Evolutionary conservation across 2,888 invertebrate species (phyloP).

Genomic region (Amblyjoppa proteus): DNA sequence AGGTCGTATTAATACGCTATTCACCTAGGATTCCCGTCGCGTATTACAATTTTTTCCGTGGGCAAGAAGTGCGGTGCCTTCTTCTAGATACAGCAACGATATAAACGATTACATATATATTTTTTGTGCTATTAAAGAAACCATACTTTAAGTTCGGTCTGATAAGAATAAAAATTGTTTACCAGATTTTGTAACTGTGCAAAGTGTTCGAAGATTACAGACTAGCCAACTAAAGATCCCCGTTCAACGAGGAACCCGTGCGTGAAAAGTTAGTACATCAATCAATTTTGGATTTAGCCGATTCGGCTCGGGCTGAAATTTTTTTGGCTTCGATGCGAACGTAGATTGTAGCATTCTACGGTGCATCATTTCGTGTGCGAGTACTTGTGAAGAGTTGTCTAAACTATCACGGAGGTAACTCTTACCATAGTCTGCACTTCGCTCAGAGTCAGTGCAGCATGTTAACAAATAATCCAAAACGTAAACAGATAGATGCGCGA

Average conservation of each 20-base stretch:
- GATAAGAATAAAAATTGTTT: neutral
- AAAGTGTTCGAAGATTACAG: neutral
- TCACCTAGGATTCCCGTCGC: too few relatives aligned
- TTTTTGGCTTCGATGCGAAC: neutral
- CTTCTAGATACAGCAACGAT: neutral
- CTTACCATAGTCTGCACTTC: slow-evolving; percentile 87
- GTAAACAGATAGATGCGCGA: slow-evolving; percentile 78
- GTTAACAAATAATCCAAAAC: slow-evolving; percentile 85
- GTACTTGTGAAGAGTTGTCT: slow-evolving; percentile 32
- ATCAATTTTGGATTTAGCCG: neutral
- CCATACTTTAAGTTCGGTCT: too few relatives aligned
- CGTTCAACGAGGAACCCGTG: too few relatives aligned
- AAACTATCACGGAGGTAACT: slow-evolving; percentile 66
- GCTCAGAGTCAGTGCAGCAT: slow-evolving; percentile 88
- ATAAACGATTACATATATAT: neutral
- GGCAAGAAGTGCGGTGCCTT: neutral
- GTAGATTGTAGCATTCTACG: neutral
- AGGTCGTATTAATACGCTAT: too few relatives aligned
- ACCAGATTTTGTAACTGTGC: neutral
- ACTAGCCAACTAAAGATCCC: neutral
- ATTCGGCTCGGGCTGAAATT: neutral
- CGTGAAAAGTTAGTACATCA: neutral
- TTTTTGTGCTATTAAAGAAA: too few relatives aligned
- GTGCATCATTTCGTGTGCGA: neutral
- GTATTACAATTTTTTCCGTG: neutral